These are phyloP conservation scores for Drosophila lini DNA, from an alignment of 1,140 invertebrate genomes.

Conservation along the genomic window DNA sequence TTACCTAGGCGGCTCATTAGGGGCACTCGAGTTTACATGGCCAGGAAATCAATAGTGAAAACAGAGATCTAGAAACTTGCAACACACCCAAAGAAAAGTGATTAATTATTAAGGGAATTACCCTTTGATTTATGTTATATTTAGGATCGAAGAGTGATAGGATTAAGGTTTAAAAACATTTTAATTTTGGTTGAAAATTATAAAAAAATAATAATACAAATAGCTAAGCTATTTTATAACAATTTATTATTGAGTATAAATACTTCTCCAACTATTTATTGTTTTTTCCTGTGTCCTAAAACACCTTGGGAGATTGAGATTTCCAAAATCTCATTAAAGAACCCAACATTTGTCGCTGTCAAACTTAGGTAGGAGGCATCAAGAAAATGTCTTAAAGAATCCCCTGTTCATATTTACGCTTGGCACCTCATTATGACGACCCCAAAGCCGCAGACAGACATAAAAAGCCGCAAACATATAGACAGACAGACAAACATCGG, in stretches of 20 bases:
- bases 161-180: background rate
- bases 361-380: background rate
- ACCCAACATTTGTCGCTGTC: slow-evolving; percentile 48
- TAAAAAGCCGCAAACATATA: slow-evolving; percentile 50
- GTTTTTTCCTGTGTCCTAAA: background rate
- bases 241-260: no score
- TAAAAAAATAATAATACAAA: background rate
- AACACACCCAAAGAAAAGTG: slow-evolving; percentile 3
- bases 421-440: slow-evolving; percentile 76
- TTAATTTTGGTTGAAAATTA: background rate
- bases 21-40: slow-evolving; percentile 24
- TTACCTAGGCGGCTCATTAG: slow-evolving; percentile 34
- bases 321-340: slow-evolving; percentile 74
- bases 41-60: slow-evolving; percentile 22
- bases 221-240: background rate
- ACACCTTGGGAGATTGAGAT: slow-evolving; percentile 53
- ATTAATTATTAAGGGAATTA: background rate
- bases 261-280: background rate
- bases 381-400: slow-evolving; percentile 45
- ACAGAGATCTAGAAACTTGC: slow-evolving; percentile 2
- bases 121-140: background rate
- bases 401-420: slow-evolving; percentile 59
- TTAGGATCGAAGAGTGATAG: no score
- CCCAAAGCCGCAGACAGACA: slow-evolving; percentile 64
- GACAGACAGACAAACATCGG: slow-evolving; percentile 23